Evolutionary conservation across 1,140 invertebrate genomes (phyloP).

Genomic region (Periplaneta americana): DNA sequence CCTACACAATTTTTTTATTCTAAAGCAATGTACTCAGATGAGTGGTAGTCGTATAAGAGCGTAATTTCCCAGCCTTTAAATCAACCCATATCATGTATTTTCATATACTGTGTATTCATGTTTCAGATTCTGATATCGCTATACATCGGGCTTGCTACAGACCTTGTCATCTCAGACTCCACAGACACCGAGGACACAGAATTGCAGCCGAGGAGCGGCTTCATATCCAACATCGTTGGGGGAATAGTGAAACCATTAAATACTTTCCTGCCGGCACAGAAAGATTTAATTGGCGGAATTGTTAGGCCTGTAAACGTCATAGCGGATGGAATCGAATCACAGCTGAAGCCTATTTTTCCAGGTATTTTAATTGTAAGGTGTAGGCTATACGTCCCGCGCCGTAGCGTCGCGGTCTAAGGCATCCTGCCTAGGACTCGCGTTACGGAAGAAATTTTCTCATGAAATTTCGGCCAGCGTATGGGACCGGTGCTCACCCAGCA

Average conservation of each 20-base stretch:
- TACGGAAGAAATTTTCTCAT: too few species aligned
- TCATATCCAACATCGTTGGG: neutral
- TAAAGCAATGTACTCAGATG: too few species aligned
- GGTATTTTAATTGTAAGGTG: too few species aligned
- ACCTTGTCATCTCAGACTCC: neutral
- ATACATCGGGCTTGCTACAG: neutral
- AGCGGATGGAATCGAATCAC: neutral
- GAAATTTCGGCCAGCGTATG: too few species aligned
- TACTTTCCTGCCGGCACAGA: neutral
- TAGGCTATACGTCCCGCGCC: too few species aligned
- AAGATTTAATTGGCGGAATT: neutral
- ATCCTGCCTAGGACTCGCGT: too few species aligned
- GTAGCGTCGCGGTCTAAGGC: too few species aligned
- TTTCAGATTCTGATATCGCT: neutral
- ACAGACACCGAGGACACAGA: neutral
- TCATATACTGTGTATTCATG: neutral
- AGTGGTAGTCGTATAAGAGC: too few species aligned
- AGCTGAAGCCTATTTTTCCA: neutral
- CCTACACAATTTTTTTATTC: too few species aligned
- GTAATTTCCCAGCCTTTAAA: too few species aligned
- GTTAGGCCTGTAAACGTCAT: neutral
- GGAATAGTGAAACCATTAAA: neutral
- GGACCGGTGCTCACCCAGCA: too few species aligned
- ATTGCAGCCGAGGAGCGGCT: neutral
- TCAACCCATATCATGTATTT: too few species aligned